Conservation (phyloP, 2,888 invertebrate genomes). For the Ferdinandea cuprea region DNA sequence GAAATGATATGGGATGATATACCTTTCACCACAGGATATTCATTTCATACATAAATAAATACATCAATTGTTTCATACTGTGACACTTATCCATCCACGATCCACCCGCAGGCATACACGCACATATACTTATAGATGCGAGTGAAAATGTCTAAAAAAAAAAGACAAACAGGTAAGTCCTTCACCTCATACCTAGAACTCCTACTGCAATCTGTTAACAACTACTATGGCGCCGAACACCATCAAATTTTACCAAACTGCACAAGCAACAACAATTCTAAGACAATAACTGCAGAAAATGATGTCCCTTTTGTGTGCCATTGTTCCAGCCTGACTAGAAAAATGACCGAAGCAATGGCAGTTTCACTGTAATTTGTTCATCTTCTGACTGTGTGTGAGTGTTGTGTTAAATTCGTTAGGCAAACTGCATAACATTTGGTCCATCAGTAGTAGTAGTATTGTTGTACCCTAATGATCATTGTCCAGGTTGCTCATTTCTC, state of each 20-base stretch:
- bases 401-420: conserved; percentile 4
- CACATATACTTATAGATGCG: not conserved
- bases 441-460: conserved; percentile 13
- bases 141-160: not conserved
- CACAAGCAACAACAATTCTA: conserved; percentile 14
- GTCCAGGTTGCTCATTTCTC: conserved; percentile 47
- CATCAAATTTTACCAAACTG: conserved; percentile 13
- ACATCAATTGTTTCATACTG: no score
- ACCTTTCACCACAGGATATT: no score
- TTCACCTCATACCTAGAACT: not conserved
- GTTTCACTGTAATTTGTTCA: conserved; percentile 43
- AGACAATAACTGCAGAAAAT: conserved; percentile 40
- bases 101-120: not conserved
- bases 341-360: conserved; percentile 44
- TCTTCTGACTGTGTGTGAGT: conserved; percentile 40
- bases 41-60: no score
- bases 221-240: conserved; percentile 38
- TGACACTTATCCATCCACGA: not conserved
- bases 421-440: conserved; percentile 45
- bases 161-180: conserved; percentile 10
- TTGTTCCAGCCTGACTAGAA: conserved; percentile 28
- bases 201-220: conserved; percentile 39
- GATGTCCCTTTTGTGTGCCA: conserved; percentile 44
- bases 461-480: conserved; percentile 32
- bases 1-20: no score